A percentile compares a stretch with the other conserved stretches of the same genome.
These are phyloP conservation scores for Hesperia comma DNA, from an alignment of 2,888 invertebrate genomes.

Conservation along the genomic window DNA sequence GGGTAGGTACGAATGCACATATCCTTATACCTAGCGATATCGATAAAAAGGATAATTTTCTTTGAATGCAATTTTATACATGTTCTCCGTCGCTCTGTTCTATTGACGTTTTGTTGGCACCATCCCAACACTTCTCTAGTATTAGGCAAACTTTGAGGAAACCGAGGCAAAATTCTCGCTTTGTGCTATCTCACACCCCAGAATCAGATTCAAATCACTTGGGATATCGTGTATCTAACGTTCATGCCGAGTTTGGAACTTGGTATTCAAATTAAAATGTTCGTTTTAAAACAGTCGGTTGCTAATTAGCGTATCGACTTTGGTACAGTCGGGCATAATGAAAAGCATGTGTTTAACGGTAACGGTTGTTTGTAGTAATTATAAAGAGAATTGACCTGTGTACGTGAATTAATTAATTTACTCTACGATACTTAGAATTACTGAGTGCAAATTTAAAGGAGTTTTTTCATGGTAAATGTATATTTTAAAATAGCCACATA, in stretches of 20 bases:
- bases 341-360: background rate
- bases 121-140: constrained; percentile 23
- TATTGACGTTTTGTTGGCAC: constrained; percentile 27
- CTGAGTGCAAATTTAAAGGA: too few species aligned
- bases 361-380: too few species aligned
- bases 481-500: too few species aligned
- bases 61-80: constrained; percentile 12
- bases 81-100: constrained; percentile 8
- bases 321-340: background rate
- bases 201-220: constrained; percentile 15
- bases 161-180: constrained; percentile 21
- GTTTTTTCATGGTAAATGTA: too few species aligned
- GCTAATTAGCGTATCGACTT: constrained; percentile 1
- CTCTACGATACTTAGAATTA: too few species aligned
- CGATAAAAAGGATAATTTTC: constrained; percentile 10
- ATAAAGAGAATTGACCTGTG: too few species aligned
- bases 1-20: too few species aligned
- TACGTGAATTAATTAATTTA: too few species aligned
- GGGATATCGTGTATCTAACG: constrained; percentile 11
- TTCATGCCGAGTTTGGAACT: constrained; percentile 7
- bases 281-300: background rate
- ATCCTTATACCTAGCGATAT: background rate
- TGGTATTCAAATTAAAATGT: constrained; percentile 11
- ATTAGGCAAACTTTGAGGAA: constrained; percentile 33
- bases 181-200: constrained; percentile 16